These are phyloP conservation scores for Sebastes flavidus DNA, from an alignment of 2,797 vertebrate genomes.

Conservation along the genomic window DNA sequence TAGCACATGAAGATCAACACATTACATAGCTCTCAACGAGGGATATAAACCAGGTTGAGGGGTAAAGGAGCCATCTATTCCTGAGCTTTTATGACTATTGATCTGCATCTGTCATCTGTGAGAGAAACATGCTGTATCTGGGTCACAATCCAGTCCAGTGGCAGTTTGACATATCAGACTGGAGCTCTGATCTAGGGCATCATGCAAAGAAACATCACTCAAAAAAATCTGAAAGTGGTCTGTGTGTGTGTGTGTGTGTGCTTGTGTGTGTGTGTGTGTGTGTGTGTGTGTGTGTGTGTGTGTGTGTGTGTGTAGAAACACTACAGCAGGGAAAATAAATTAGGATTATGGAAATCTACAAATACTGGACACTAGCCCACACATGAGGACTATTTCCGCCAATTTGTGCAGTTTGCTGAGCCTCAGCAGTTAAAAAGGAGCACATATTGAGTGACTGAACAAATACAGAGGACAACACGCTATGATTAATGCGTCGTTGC, in stretches of 20 bases:
- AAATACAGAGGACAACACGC: background rate
- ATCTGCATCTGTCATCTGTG: constrained; percentile 33
- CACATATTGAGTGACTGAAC: background rate
- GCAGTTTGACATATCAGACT: constrained; percentile 23
- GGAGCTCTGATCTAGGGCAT: background rate
- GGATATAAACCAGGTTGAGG: constrained; percentile 3
- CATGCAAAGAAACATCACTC: background rate
- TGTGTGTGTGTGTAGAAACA: background rate
- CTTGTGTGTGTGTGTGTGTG: background rate
- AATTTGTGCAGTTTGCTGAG: background rate
- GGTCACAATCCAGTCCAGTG: constrained; percentile 48
- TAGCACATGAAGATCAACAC: background rate
- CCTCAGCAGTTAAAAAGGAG: background rate
- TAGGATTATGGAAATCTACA: background rate
- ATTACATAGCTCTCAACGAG: constrained; percentile 10
- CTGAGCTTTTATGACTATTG: constrained; percentile 51
- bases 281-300: background rate
- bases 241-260: background rate
- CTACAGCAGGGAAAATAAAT: background rate
- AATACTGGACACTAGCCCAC: background rate
- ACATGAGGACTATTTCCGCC: background rate
- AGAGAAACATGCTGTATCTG: constrained; percentile 38
- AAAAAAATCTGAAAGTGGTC: background rate
- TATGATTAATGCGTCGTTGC: constrained; percentile 4
- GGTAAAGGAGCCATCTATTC: constrained; percentile 16